Evolutionary conservation across 2,888 invertebrate species (phyloP), one percentile per base, ranked within the genome.

Genomic region (Aelia acuminata): DNA sequence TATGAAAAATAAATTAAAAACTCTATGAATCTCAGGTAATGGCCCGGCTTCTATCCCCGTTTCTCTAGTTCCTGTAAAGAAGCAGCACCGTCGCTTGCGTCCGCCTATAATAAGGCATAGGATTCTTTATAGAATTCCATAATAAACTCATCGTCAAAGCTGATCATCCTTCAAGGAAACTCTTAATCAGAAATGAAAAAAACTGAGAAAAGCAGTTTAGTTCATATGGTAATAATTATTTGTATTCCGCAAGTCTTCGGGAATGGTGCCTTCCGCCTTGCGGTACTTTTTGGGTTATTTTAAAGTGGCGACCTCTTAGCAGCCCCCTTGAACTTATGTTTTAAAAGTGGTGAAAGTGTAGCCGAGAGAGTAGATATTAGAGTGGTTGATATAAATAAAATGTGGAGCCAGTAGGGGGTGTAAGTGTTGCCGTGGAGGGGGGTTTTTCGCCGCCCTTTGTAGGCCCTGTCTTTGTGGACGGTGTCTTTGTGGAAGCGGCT

Each of bases 351-450:
- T 80, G n/a, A 80, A 43, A 43, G 85, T 49, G 85, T 48, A 85
- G 85, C 35, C 15, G 53, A 50, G 49, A 35, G 85, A 39, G 49
- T 53, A 20, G 35, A 49, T 35, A 85, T 85, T 50, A 53, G 85
- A 80, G 85, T 85, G 85, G 50, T 85, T 39, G 50, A 85, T 85
- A 85, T 85, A 85, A 85, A 85, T 85, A 85, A 85, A 85, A 85
- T 53, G 22, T 43, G 85, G 49, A 85, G 20, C 85, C 39, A 50
- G 35, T 53, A 49, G 85, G 35, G 85, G 85, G 85, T 39, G 85
- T 85, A 53, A 53, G 85, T 49, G 53, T 48, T 39, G 53, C 39
- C 49, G 49, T 26, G 57, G 53, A 20, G 85, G 50, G 85, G 84
- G 85, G 85, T 31, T 84, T 84, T 84, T 85, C 53, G 53, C 85